These are phyloP conservation scores for Callipepla californica DNA, from an alignment of 2,113 vertebrate species.

Conservation along the genomic window DNA sequence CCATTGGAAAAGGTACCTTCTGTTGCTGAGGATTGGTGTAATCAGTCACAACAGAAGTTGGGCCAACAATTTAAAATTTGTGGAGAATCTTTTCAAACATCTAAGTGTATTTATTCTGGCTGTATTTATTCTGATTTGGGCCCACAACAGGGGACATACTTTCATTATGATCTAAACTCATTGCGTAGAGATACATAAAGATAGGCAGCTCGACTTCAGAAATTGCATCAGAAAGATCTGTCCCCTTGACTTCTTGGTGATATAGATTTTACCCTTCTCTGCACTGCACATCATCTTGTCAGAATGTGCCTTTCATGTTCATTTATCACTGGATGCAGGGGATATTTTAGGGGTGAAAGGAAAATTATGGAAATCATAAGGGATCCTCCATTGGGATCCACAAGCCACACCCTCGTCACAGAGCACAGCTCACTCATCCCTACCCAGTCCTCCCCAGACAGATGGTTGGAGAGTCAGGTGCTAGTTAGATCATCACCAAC, in stretches of 20 bases:
- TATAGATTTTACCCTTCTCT: not conserved
- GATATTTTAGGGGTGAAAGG: not conserved
- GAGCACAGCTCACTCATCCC: not conserved
- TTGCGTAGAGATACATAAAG: not conserved
- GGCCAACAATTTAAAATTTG: not conserved
- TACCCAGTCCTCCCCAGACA: not conserved
- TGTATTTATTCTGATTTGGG: not conserved
- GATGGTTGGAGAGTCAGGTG: constrained; percentile 4
- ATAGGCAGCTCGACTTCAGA: not conserved
- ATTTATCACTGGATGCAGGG: not conserved
- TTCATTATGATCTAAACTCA: not conserved
- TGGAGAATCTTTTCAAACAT: not conserved
- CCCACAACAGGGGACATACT: not conserved
- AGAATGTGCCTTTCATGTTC: not conserved
- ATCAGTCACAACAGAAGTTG: not conserved
- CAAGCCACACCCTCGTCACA: not conserved
- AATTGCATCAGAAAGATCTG: not conserved
- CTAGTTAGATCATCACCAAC: constrained; percentile 47
- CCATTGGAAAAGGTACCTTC: not conserved
- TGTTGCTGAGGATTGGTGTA: not conserved
- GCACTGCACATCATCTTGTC: not conserved
- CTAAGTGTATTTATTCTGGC: not conserved
- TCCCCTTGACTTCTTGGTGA: not conserved
- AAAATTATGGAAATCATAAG: not conserved
- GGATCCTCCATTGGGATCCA: not conserved